These are phyloP conservation scores for Gavia stellata DNA, from an alignment of 2,113 vertebrate species.

Conservation along the genomic window DNA sequence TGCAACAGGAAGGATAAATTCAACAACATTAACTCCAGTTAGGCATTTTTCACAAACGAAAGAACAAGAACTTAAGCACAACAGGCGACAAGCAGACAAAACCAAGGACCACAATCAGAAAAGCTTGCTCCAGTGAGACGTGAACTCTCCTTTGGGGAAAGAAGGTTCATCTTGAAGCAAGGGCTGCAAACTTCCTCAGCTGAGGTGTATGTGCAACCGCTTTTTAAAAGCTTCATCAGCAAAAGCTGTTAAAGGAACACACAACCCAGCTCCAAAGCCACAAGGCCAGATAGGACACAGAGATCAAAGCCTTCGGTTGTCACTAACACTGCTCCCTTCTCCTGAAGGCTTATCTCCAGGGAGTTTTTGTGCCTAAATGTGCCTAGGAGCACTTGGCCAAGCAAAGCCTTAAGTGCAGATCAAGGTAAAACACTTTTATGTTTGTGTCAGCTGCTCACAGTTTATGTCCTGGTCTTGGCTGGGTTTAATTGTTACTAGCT, in stretches of 20 bases:
- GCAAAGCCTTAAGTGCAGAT: neutral
- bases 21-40: constrained; percentile 7
- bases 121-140: neutral
- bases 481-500: neutral
- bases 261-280: neutral
- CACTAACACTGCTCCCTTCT: neutral
- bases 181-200: neutral
- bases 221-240: neutral
- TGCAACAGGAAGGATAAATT: constrained; percentile 13
- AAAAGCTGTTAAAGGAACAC: neutral
- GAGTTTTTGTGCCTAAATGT: neutral
- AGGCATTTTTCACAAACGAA: neutral
- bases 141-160: neutral
- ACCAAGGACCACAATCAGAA: neutral
- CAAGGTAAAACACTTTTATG: neutral
- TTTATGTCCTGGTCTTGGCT: neutral
- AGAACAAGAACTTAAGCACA: neutral
- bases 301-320: neutral
- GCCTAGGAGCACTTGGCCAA: neutral
- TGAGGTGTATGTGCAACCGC: neutral
- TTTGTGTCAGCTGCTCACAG: neutral
- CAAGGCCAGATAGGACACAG: neutral
- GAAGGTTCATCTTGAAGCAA: neutral
- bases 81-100: neutral
- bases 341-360: neutral